Evolutionary conservation across 2,113 vertebrate genomes (phyloP), one percentile per base, ranked within the genome.

Genomic region (Rhabdornis inornatus): DNA sequence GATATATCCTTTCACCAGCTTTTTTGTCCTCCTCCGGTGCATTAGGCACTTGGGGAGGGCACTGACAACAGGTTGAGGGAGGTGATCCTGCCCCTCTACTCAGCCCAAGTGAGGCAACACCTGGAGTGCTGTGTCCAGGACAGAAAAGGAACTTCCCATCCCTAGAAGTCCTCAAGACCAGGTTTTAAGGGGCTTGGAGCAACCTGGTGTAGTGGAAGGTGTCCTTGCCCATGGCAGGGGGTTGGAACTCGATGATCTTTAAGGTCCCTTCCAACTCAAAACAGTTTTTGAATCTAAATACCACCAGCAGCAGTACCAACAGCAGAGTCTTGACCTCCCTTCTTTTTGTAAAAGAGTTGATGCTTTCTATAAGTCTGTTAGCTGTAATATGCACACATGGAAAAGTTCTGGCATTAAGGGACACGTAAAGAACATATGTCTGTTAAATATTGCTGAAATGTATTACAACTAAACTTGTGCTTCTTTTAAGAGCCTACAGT

Each of bases 241-340:
- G 2, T 8, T 52, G 33, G 13, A 68, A 39, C 11, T 25, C 0
- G 0, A 8, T 52, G 33, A 30, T 66, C 19, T 60, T 75, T 30
- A 75, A 39, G 53, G 24, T 21, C 11, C 2, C 11, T 68, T 89
- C 23, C 6, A 18, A 30, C 11, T 50, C 19, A 33, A 74, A 74
- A 11, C 3, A 9, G 37, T 12, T 82, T 59, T 66, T 66, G 16
- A 30, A 14, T 52, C 37, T 52, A 59, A 75, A 47, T 35, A 15
- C 5, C 40, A 30, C 16, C 24, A 44, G 42, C 20, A 70, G 4
- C 35, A 28, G 5, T 33, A 35, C 3, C 24, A 55, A 68, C 63
- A 63, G 9, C 6, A 68, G n/a, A 42, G 6, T 12, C 11, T 39
- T 0, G 3, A 31, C 4, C 3, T 64, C 4, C 66, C 37, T 31